Conservation (phyloP, 1,140 invertebrate genomes). For the Mycetomoellerius zeteki region DNA sequence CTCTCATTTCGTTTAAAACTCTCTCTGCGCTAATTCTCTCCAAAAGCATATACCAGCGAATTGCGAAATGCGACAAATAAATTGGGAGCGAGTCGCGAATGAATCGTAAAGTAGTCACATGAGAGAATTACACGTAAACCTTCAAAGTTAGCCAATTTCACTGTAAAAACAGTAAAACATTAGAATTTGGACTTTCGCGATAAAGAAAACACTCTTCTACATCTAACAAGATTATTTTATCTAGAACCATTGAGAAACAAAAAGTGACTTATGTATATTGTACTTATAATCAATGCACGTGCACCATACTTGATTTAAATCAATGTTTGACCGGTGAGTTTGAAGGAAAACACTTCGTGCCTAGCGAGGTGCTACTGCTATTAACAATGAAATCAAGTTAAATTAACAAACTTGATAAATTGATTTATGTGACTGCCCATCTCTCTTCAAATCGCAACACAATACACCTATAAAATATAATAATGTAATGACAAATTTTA, state of each 20-base stretch:
- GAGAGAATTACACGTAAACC: background rate
- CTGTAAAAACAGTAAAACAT: background rate
- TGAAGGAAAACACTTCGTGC: constrained; percentile 3
- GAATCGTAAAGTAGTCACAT: background rate
- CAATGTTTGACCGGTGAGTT: background rate
- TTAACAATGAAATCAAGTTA: constrained; percentile 2
- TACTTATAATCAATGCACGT: background rate
- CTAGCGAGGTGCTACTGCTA: background rate
- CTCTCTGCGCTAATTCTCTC: background rate
- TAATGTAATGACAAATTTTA: background rate
- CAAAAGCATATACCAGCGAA: background rate
- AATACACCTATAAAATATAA: background rate
- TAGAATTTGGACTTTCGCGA: background rate
- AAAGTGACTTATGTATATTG: no score
- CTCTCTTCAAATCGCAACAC: background rate
- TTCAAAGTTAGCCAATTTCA: background rate
- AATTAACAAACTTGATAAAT: constrained; percentile 42
- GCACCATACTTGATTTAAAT: background rate
- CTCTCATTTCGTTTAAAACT: background rate
- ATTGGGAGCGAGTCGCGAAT: background rate
- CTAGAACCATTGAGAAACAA: background rate
- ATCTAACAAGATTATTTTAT: background rate
- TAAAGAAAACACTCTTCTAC: background rate
- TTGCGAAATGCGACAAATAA: background rate
- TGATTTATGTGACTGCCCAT: constrained; percentile 8